These are phyloP conservation scores for Mobula hypostoma DNA, from an alignment of 2,113 vertebrate species.

Conservation along the genomic window DNA sequence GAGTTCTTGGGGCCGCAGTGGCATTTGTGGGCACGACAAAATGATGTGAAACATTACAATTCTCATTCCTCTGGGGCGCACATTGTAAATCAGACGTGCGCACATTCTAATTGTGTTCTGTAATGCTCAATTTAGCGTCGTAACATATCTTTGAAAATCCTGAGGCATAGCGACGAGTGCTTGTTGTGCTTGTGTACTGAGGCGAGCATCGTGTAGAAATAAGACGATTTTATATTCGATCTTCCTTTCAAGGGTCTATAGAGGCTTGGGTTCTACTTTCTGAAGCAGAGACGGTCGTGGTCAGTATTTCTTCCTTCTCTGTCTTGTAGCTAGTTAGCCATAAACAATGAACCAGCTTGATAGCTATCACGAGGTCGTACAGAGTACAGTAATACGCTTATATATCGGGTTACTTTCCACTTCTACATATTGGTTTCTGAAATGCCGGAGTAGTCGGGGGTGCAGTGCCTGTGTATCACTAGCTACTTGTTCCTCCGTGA, in stretches of 20 bases:
- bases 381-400: too few species aligned
- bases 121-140: background rate
- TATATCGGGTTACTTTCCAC: background rate
- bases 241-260: background rate
- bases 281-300: background rate
- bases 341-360: background rate
- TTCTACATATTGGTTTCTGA: background rate
- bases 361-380: too few species aligned
- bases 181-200: background rate
- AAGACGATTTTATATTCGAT: too few species aligned
- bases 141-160: background rate
- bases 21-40: background rate
- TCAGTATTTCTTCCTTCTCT: background rate
- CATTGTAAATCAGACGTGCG: background rate
- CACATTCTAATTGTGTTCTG: background rate
- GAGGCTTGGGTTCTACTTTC: background rate
- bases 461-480: background rate
- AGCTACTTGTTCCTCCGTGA: background rate
- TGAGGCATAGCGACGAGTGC: background rate
- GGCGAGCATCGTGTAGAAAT: background rate
- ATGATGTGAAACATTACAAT: background rate
- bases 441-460: background rate
- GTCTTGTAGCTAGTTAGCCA: background rate
- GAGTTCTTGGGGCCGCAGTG: background rate
- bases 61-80: background rate